phyloP scores from a whole-genome alignment of 37 sponge, comb jelly and placozoan species.

The Petrosia ficiformis region DNA sequence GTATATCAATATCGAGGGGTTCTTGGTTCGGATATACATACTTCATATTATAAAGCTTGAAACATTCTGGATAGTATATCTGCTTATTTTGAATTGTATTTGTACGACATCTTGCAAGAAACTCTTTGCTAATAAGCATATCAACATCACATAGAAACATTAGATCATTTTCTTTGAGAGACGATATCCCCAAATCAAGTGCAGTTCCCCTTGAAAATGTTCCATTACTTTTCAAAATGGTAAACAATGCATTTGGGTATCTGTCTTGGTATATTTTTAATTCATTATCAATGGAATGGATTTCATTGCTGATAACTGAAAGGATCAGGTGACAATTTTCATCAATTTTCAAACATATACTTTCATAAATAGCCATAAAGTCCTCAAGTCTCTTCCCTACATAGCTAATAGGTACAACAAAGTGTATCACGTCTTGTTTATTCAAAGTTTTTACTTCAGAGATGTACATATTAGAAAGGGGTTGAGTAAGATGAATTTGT shows the following conservation, averaged over 20 bases:
- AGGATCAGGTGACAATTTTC: constrained; percentile 40
- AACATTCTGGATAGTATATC: constrained; percentile 72
- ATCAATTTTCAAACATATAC: constrained; percentile 1
- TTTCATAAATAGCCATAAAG: constrained; percentile 66
- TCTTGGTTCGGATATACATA: constrained; percentile 32
- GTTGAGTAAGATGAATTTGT: constrained; percentile 38
- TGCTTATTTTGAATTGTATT: constrained; percentile 55
- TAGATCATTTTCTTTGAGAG: constrained; percentile 26
- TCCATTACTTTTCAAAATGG: constrained; percentile 42
- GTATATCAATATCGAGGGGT: constrained; percentile 3
- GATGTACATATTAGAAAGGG: constrained; percentile 38
- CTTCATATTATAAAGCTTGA: constrained; percentile 69
- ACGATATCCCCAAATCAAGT: constrained; percentile 42
- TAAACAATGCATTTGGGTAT: constrained; percentile 22
- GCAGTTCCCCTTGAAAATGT: constrained; percentile 54
- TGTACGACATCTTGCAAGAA: constrained; percentile 52
- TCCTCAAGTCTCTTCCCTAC: constrained; percentile 39
- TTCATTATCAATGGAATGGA: not conserved
- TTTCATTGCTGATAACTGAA: constrained; percentile 47
- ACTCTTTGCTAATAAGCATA: constrained; percentile 23
- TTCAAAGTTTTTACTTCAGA: not conserved
- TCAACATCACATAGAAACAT: constrained; percentile 79
- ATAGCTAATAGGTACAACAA: constrained; percentile 44
- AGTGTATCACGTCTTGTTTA: constrained; percentile 2
- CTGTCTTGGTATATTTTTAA: constrained; percentile 1